phyloP scores from a whole-genome alignment of 2,797 vertebrate genomes.

The Malacoctenus gilli region DNA sequence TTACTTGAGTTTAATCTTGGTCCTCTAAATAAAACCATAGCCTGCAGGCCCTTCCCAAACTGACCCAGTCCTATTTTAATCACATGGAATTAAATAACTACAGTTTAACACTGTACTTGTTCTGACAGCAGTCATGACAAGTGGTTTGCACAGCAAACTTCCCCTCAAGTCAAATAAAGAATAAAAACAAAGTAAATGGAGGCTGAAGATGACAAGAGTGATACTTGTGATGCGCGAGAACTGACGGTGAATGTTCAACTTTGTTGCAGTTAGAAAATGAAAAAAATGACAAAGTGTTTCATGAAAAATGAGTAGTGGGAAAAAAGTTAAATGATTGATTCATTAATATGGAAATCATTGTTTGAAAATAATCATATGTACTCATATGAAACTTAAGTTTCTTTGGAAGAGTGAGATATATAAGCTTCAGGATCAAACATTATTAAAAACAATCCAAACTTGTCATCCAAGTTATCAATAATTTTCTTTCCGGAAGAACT shows the following conservation, averaged over 20 bases:
- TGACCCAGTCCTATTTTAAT: conserved; percentile 84
- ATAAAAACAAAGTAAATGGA: conserved; percentile 69
- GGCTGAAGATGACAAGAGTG: conserved; percentile 67
- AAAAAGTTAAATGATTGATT: too few relatives aligned
- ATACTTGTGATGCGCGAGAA: conserved; percentile 43
- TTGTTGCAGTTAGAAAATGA: too few relatives aligned
- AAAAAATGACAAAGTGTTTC: neutral
- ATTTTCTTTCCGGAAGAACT: too few relatives aligned
- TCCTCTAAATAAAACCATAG: conserved; percentile 81
- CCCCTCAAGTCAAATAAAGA: conserved; percentile 75
- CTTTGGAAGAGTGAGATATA: too few relatives aligned
- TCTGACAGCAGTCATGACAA: conserved; percentile 84
- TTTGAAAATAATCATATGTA: too few relatives aligned
- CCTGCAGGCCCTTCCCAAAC: conserved; percentile 76
- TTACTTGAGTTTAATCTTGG: conserved; percentile 82
- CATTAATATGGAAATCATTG: too few relatives aligned
- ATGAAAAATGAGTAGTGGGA: neutral
- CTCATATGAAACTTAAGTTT: too few relatives aligned
- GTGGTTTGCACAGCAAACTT: conserved; percentile 76
- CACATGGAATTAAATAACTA: conserved; percentile 86
- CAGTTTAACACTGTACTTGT: conserved; percentile 80
- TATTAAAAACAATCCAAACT: too few relatives aligned
- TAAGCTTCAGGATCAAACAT: too few relatives aligned
- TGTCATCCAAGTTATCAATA: too few relatives aligned
- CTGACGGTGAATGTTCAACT: neutral